Evolutionary conservation across 2,888 invertebrate species (phyloP).

Genomic region (Amiota mariae): DNA sequence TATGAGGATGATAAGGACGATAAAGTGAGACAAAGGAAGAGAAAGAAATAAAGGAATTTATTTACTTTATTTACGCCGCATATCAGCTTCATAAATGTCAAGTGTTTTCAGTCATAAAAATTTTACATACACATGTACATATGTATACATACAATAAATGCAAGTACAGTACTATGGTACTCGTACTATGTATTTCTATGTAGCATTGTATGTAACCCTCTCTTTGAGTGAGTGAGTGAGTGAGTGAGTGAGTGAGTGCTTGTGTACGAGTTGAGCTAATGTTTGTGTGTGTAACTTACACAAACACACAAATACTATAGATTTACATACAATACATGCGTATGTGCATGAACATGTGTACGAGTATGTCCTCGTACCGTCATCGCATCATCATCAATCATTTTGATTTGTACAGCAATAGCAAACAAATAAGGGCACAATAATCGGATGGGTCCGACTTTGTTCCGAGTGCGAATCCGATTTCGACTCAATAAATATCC

Average conservation of each 20-base stretch:
- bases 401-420: conserved; percentile 55
- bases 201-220: neutral
- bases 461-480: too few species aligned
- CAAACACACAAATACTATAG: neutral
- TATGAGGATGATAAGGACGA: too few species aligned
- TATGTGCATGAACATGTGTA: neutral
- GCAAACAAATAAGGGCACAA: too few species aligned
- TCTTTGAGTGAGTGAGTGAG: neutral
- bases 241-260: neutral
- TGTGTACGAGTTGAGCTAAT: neutral
- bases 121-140: neutral
- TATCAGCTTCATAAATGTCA: conserved; percentile 66
- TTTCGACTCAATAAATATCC: too few species aligned
- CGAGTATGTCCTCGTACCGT: neutral
- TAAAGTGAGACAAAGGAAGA: conserved; percentile 42
- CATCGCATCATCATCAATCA: conserved; percentile 59
- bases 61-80: conserved; percentile 63
- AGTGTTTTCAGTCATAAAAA: conserved; percentile 20
- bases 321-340: neutral
- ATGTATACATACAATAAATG: neutral
- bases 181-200: neutral
- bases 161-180: neutral
- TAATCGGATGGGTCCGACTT: too few species aligned
- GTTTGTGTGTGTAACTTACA: too few species aligned
- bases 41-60: conserved; percentile 56